Evolutionary conservation across 2,888 invertebrate genomes (phyloP), one percentile per base, ranked within the genome.

Genomic region (Synanthedon andrenaeformis): DNA sequence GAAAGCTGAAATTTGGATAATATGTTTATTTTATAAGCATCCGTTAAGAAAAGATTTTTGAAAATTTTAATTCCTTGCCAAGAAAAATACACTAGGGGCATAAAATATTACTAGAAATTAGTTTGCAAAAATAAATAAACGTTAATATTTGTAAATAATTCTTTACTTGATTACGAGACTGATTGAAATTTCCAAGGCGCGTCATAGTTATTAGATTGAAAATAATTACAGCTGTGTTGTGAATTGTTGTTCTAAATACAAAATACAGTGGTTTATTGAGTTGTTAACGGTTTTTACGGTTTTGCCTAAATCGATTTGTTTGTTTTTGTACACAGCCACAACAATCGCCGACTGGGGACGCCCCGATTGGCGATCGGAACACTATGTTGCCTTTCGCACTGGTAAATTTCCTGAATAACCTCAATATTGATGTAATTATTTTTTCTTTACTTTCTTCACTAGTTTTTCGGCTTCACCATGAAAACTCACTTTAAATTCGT

Each of bases 341-440:
- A 63, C 82, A 84, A 69, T 84, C 84, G 52, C 84, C 85, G 54
- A 78, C 83, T 45, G 82, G 81, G 54, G 87, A 85, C 52, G 72
- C 71, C 42, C 81, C 81, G 55, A 69, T 82, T 54, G 79, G 76
- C 53, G 86, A 86, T 62, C 72, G 86, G 58, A 82, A 72, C 74
- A 63, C 79, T 14, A 84, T 87, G 84, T 74, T 87, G 73, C 87
- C 87, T 63, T 87, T 85, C 76, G 87, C 86, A 69, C 76, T 87
- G 87, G 87, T 87, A 87, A 87, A 84, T 87, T 70, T 78, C 83
- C 82, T 85, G 79, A 86, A 85, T 86, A 85, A 66, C 83, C 83
- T 86, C 63, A 83, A 85, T 83, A 83, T 84, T 64, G 84, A 85
- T 84, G 84, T 85, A 85, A 86, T 83, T 85, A 86, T 79, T 76